These are phyloP conservation scores for Oryzias curvinotus DNA, from an alignment of 2,113 vertebrate species.

Conservation along the genomic window DNA sequence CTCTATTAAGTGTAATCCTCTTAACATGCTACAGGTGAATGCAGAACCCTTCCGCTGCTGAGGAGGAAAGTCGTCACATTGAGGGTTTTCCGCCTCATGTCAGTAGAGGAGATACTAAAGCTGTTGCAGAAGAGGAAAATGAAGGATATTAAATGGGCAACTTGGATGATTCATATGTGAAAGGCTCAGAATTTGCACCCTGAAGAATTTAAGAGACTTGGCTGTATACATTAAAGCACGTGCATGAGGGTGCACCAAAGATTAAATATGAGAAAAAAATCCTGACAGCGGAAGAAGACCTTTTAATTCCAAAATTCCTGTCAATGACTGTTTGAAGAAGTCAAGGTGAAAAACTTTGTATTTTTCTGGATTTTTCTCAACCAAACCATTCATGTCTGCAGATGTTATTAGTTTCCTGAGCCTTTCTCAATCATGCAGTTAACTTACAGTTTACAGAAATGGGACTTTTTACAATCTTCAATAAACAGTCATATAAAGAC, in stretches of 20 bases:
- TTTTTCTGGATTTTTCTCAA: not conserved
- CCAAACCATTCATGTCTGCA: not conserved
- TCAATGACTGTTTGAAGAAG: no score
- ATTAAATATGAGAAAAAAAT: not conserved
- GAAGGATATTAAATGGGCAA: slow-evolving; percentile 18
- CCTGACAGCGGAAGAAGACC: not conserved
- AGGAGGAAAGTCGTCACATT: slow-evolving; percentile 25
- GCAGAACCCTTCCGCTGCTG: slow-evolving; percentile 24
- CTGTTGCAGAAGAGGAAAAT: slow-evolving; percentile 15
- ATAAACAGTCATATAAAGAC: not conserved
- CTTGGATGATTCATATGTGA: slow-evolving; percentile 22
- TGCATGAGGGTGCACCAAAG: no score
- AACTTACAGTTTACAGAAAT: no score
- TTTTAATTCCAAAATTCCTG: no score
- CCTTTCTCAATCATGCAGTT: no score
- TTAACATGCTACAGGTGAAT: slow-evolving; percentile 30
- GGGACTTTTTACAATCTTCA: no score
- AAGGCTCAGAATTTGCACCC: slow-evolving; percentile 29
- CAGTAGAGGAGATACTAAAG: slow-evolving; percentile 10
- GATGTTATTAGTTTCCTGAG: not conserved
- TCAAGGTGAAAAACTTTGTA: not conserved
- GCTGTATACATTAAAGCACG: no score
- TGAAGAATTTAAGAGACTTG: slow-evolving; percentile 10
- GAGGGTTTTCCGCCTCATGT: slow-evolving; percentile 31
- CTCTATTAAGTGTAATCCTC: slow-evolving; percentile 57